Evolutionary conservation across 2,797 vertebrate genomes (phyloP).

Genomic region (Dendrocincla fuliginosa): DNA sequence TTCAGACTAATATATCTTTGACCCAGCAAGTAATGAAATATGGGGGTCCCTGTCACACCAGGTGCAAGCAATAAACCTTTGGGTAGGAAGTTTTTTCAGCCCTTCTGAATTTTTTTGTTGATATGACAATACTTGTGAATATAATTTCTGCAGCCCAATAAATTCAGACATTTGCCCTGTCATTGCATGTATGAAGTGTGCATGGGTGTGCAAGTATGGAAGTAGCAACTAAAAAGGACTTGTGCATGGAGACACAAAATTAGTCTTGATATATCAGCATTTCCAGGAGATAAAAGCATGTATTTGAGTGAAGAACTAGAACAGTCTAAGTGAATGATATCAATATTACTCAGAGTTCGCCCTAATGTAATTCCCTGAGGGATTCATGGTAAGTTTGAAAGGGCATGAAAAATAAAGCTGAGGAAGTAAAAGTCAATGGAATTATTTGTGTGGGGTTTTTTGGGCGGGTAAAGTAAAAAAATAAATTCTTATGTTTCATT

Average conservation of each 20-base stretch:
- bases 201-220: neutral
- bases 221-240: neutral
- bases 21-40: neutral
- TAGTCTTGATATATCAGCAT: neutral
- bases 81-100: neutral
- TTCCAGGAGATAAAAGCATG: neutral
- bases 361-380: neutral
- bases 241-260: neutral
- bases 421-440: neutral
- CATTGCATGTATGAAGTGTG: neutral
- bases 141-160: neutral
- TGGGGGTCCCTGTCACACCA: neutral
- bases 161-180: neutral
- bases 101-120: neutral
- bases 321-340: neutral
- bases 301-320: neutral
- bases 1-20: neutral
- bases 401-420: neutral
- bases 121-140: neutral
- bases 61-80: neutral
- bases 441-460: neutral
- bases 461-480: neutral
- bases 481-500: neutral
- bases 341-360: neutral
- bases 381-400: neutral